Conservation (phyloP, 2,797 vertebrate genomes). For the Gobionotothen gibberifrons region DNA sequence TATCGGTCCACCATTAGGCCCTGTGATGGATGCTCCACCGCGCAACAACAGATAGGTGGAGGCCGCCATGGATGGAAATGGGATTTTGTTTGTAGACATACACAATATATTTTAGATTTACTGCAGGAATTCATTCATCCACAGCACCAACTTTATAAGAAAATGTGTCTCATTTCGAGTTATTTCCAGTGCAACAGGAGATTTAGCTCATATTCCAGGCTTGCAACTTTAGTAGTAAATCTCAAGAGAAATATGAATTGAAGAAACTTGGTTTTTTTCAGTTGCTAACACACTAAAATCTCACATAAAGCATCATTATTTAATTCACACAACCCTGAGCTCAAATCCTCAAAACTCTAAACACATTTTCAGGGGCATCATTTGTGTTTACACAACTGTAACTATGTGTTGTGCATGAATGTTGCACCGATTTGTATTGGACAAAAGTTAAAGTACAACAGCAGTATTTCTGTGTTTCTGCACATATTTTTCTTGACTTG, state of each 20-base stretch:
- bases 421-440: too few relatives aligned
- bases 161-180: constrained; percentile 13
- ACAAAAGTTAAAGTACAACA: too few relatives aligned
- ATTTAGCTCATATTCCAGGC: constrained; percentile 5
- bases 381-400: too few relatives aligned
- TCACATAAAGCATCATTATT: too few relatives aligned
- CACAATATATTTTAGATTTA: constrained; percentile 11
- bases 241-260: neutral
- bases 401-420: too few relatives aligned
- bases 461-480: too few relatives aligned
- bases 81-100: constrained; percentile 32
- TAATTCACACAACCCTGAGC: too few relatives aligned
- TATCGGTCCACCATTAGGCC: constrained; percentile 60
- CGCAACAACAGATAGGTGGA: constrained; percentile 59
- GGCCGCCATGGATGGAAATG: constrained; percentile 44
- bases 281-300: too few relatives aligned
- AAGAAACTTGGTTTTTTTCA: neutral
- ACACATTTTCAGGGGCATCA: too few relatives aligned
- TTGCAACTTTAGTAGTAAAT: neutral
- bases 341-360: too few relatives aligned
- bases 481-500: too few relatives aligned
- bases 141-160: neutral
- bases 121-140: constrained; percentile 38
- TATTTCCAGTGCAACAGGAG: neutral
- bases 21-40: constrained; percentile 62